Base-by-base conservation (phyloP, 2,113 vertebrate species). In the Tragelaphus buxtoni region DNA sequence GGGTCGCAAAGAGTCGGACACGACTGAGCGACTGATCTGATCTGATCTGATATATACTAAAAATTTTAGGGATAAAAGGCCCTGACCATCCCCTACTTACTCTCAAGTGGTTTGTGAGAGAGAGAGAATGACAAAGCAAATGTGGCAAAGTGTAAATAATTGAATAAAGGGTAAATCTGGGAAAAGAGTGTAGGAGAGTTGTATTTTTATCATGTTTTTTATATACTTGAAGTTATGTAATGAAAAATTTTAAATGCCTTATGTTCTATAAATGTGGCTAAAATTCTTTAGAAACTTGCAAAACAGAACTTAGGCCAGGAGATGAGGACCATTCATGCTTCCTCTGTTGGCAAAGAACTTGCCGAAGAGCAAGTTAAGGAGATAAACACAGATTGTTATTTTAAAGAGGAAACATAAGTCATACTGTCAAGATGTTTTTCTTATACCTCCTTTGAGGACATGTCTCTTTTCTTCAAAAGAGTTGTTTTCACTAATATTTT, bases 201-300 rank as follows among this genome's bases (percentile, higher is more conserved):
- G 9, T 69, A 63, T 88, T 80, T 89, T 94, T 85, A 47, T 63
- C 47, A 26, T 77, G 58, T 60, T 81, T 77, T 88, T 69, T 53
- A 13, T 94, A 8, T 45, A 87, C n/a, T 94, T 95, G 84, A 92
- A 86, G 69, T 92, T 55, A 47, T 88, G 5, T 89, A 81, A 63
- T 30, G 60, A 92, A 88, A 51, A 74, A 24, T 58, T 56, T 88
- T 30, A 63, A 39, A 53, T 81, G 35, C 26, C 28, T 80, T 85
- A 14, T 8, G 30, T 88, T 94, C 39, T 90, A n/a, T 61, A 85
- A 88, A 69, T 63, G 56, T 39, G 45, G 18, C 53, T 93, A 85
- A 93, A 96, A 79, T 92, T 77, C 69, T 82, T 92, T 53, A 95
- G 84, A 91, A 94, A 95, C 63, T 17, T 76, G 7, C 42, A 88